Evolutionary conservation across 2,888 invertebrate species (phyloP).

Genomic region (Scotopteryx bipunctaria): DNA sequence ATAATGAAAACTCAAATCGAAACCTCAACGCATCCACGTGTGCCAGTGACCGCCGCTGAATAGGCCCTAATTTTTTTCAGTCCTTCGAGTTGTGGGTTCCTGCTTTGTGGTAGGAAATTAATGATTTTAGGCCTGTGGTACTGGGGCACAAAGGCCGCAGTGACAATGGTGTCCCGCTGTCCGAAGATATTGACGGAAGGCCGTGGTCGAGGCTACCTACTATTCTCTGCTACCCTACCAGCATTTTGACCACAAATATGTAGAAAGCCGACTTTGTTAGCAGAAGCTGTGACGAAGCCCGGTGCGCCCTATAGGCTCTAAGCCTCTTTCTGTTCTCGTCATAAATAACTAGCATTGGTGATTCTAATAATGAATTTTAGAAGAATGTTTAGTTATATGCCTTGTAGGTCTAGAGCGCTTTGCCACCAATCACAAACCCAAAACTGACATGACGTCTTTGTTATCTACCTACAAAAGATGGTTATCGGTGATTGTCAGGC

Average conservation of each 20-base stretch:
- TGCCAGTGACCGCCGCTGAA: slow-evolving; percentile 77
- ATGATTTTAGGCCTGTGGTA: slow-evolving; percentile 81
- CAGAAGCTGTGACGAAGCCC: no score
- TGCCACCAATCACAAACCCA: no score
- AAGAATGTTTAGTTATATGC: no score
- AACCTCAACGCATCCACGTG: slow-evolving; percentile 59
- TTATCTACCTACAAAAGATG: no score
- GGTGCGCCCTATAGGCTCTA: no score
- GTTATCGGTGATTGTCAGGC: no score
- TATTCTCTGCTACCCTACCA: slow-evolving; percentile 59
- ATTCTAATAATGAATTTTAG: no score
- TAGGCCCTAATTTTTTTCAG: slow-evolving; percentile 74
- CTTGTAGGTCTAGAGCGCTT: no score
- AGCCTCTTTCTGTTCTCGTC: no score
- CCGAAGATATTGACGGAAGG: slow-evolving; percentile 77
- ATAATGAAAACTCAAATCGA: slow-evolving; percentile 74
- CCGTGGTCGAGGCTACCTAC: slow-evolving; percentile 69
- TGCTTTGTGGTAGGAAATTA: slow-evolving; percentile 82
- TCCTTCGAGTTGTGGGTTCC: slow-evolving; percentile 80
- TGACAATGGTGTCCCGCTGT: slow-evolving; percentile 82
- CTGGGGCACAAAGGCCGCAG: slow-evolving; percentile 65
- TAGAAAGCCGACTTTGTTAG: slow-evolving; percentile 3
- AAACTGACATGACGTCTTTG: no score
- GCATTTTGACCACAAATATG: slow-evolving; percentile 19
- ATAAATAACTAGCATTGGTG: no score